Base-by-base conservation (phyloP, 2,888 invertebrate species). In the Baccha elongata region DNA sequence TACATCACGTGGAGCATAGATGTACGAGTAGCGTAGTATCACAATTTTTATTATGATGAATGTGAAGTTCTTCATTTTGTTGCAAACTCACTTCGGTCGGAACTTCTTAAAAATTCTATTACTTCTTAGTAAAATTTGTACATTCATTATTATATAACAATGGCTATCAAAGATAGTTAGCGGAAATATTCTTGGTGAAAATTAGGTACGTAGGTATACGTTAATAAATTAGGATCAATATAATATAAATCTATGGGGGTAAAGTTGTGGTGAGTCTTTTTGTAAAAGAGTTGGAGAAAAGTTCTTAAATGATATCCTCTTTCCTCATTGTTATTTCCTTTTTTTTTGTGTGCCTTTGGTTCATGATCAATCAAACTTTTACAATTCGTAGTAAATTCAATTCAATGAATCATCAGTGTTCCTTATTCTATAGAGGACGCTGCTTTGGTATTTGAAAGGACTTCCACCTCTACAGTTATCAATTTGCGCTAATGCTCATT, bases 361-460 rank as follows among this genome's bases (percentile, higher is more conserved):
- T 81, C 65, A 76, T 72, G 76, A 76, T 81, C 76, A 76, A 81
- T 81, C 76, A 71, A 71, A 67, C 67, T 76, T 72, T 55, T 35
- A 81, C 71, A 76, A 81, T 76, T 53, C 2, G 5, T 7, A 2
- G 3, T 40, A 48, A 37, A 60, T 69, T 75, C 69, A 52, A 53
- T 69, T 60, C 37, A 71, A 71, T 75, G 69, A 71, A 71, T 48
- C n/a, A 55, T 55, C n/a, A n/a, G n/a, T 4, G 8, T 7, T 55
- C 46, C 13, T 37, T 3, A 17, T 19, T 11, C 5, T 23, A 1
- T 23, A 19, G n/a, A 23, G 15, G 15, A 40, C n/a, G n/a, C n/a
- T n/a, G n/a, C n/a, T n/a, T n/a, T 23, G 5, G 23, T 40, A n/a
- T 75, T 69, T 32, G 35, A 8, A 50, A 52, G 23, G 65, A 64